Evolutionary conservation across 2,888 invertebrate genomes (phyloP).

Genomic region (Drosophila stalkeri): DNA sequence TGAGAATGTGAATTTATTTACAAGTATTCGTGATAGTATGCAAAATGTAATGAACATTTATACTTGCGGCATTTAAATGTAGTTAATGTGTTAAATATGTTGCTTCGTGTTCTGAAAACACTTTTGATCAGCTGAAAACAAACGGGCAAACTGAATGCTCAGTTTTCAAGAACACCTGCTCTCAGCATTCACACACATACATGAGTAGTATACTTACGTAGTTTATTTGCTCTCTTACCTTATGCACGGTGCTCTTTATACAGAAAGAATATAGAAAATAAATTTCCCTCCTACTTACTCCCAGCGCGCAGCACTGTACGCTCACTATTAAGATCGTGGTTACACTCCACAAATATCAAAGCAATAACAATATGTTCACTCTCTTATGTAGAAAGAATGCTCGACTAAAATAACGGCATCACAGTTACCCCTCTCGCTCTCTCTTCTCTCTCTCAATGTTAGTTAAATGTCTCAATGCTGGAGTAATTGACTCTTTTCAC

Average conservation of each 20-base stretch:
- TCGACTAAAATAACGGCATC: neutral
- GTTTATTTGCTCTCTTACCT: neutral
- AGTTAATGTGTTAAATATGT: neutral
- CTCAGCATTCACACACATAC: neutral
- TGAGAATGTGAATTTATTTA: conserved; percentile 2
- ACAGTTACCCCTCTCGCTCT: neutral
- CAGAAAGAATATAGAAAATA: neutral
- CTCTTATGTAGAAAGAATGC: neutral
- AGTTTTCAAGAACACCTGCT: neutral
- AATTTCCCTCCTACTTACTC: neutral
- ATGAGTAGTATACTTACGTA: neutral
- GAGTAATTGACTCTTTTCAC: no score
- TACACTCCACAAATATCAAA: neutral
- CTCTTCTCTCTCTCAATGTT: no score
- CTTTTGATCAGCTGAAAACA: no score
- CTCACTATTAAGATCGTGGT: neutral
- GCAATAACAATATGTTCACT: no score
- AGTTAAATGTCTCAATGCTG: neutral
- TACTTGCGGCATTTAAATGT: neutral
- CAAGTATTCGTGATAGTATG: no score
- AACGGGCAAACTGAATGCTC: neutral
- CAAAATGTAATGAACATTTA: neutral
- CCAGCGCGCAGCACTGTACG: neutral
- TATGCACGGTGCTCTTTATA: neutral
- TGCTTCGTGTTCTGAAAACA: accelerated